These are phyloP conservation scores for Apostichopus japonicus DNA, from an alignment of 35 echinoderm and acorn worm genomes.

Conservation along the genomic window DNA sequence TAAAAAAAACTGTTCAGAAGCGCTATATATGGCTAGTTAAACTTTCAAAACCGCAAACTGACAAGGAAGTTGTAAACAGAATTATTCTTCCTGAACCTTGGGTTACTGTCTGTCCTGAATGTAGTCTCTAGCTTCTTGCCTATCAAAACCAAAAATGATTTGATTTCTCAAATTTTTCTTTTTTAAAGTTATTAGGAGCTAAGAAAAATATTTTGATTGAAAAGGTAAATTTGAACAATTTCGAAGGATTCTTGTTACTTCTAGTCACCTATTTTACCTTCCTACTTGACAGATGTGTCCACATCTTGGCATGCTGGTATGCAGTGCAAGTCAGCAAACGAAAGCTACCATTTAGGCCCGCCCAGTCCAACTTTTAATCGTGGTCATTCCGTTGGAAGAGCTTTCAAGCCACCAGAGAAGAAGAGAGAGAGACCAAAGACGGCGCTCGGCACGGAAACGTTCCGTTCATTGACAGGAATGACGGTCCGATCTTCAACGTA, in stretches of 20 bases:
- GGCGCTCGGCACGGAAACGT: conserved; percentile 35
- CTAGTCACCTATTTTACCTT: background rate
- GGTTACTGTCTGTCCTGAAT: no score
- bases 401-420: conserved; percentile 47
- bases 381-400: conserved; percentile 71
- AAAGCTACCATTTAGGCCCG: conserved; percentile 1
- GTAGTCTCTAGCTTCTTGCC: no score
- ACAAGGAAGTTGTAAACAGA: no score
- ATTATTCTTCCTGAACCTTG: no score
- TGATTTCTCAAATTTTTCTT: no score
- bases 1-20: no score
- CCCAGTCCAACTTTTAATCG: conserved; percentile 61
- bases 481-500: conserved; percentile 28
- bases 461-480: conserved; percentile 14
- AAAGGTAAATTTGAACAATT: background rate
- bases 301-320: conserved; percentile 76
- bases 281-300: conserved; percentile 41
- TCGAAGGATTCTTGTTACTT: background rate
- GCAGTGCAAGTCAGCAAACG: conserved; percentile 27
- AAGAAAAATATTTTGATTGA: no score
- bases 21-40: no score
- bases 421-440: conserved; percentile 21
- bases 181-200: no score
- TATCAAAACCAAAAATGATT: no score
- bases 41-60: no score